Evolutionary conservation across 2,797 vertebrate species (phyloP).

Genomic region (Propithecus perrieri): DNA sequence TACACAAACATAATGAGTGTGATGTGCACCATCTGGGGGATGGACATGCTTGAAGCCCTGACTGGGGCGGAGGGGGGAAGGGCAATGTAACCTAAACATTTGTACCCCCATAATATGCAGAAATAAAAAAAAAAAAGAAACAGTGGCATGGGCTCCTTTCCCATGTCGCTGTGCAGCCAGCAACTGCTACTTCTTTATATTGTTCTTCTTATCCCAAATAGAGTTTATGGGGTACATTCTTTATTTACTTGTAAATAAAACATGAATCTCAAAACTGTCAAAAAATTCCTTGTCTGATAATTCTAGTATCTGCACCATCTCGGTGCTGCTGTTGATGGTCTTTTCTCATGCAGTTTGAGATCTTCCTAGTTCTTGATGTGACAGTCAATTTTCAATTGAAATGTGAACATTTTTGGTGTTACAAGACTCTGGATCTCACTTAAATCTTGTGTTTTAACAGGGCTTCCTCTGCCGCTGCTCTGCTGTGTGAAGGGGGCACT

Average conservation of each 20-base stretch:
- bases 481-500: background rate
- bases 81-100: too few species aligned
- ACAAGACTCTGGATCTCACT: too few species aligned
- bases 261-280: conserved; percentile 51
- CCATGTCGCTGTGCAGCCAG: background rate
- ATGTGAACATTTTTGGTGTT: background rate
- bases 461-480: background rate
- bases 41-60: too few species aligned
- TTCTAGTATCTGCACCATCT: background rate
- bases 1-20: too few species aligned
- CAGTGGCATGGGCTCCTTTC: background rate
- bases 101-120: too few species aligned
- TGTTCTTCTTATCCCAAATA: background rate
- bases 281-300: background rate
- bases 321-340: too few species aligned
- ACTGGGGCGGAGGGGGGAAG: too few species aligned
- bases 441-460: background rate
- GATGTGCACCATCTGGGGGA: too few species aligned
- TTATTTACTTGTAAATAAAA: conserved; percentile 85
- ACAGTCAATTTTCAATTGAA: background rate
- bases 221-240: conserved; percentile 57
- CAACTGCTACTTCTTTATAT: background rate
- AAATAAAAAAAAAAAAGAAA: background rate
- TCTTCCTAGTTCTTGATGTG: background rate
- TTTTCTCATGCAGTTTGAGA: background rate